Percentiles rank a stretch among this genome's conserved stretches.
These are phyloP conservation scores for Taxidea taxus DNA, from an alignment of 2,113 vertebrate genomes.

Conservation along the genomic window DNA sequence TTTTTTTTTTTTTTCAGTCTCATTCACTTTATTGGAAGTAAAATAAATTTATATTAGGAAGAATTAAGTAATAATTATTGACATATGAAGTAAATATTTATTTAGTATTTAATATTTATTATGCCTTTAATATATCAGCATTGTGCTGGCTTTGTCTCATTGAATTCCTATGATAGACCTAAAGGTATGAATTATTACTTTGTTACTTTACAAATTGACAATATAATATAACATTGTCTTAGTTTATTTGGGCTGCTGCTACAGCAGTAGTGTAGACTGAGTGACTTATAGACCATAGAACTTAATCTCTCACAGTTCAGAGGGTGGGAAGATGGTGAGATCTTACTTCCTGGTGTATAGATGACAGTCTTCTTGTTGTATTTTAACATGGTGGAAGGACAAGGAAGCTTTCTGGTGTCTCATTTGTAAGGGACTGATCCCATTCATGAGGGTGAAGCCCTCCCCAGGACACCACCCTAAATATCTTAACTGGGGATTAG, in stretches of 20 bases:
- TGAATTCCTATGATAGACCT: not conserved
- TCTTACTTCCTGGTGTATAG: not conserved
- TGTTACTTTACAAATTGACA: not conserved
- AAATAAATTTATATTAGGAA: not conserved
- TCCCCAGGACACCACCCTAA: not conserved
- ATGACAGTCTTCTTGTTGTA: not conserved
- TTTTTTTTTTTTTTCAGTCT: not conserved
- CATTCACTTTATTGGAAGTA: not conserved
- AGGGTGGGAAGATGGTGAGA: not conserved
- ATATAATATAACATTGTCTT: not conserved
- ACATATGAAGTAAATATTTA: not conserved
- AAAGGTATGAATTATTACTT: not conserved
- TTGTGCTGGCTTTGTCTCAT: not conserved
- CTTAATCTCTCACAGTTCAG: not conserved
- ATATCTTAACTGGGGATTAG: not conserved
- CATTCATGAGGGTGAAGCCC: not conserved
- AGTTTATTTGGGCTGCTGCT: not conserved
- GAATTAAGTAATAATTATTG: not conserved
- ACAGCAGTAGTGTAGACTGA: not conserved
- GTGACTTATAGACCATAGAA: not conserved
- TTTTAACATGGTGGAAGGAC: not conserved
- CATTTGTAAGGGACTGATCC: not conserved
- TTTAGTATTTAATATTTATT: not conserved
- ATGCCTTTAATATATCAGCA: not conserved
- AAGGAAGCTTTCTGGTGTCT: not conserved